Conservation (phyloP, 2,797 vertebrate genomes). For the Micrastur ruficollis region DNA sequence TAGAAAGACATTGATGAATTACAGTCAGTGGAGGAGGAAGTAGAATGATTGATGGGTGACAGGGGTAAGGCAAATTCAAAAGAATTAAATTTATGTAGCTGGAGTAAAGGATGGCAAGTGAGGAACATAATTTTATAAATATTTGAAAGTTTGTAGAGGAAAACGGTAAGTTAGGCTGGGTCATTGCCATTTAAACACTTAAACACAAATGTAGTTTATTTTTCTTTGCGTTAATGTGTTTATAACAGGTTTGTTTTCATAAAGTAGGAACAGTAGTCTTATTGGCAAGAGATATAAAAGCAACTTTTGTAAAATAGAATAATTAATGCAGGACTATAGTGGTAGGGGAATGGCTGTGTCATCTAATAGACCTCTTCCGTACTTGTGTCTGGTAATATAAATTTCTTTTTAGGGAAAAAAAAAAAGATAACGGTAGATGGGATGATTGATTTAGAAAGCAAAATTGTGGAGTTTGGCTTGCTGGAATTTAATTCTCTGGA, state of each 20-base stretch:
- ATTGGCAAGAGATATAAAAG: neutral
- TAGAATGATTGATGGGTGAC: constrained; percentile 6
- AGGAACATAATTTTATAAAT: neutral
- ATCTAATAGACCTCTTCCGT: neutral
- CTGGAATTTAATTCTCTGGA: neutral
- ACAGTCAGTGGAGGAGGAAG: neutral
- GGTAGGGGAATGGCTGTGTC: neutral
- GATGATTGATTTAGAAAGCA: neutral
- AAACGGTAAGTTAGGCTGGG: neutral
- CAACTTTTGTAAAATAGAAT: neutral
- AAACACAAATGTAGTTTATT: neutral
- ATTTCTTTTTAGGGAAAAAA: neutral
- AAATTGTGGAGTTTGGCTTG: neutral
- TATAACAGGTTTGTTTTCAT: neutral
- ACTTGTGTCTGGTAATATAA: neutral
- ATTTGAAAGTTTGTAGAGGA: neutral
- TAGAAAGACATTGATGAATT: constrained; percentile 23
- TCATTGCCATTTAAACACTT: neutral
- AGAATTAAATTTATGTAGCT: neutral
- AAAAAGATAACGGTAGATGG: neutral
- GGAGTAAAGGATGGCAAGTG: neutral
- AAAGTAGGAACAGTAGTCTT: neutral
- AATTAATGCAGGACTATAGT: neutral
- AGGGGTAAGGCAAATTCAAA: neutral
- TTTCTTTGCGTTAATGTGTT: neutral